Evolutionary conservation across 2,797 vertebrate genomes (phyloP), one percentile per base, ranked within the genome.

Genomic region (Ceyx erithaca): DNA sequence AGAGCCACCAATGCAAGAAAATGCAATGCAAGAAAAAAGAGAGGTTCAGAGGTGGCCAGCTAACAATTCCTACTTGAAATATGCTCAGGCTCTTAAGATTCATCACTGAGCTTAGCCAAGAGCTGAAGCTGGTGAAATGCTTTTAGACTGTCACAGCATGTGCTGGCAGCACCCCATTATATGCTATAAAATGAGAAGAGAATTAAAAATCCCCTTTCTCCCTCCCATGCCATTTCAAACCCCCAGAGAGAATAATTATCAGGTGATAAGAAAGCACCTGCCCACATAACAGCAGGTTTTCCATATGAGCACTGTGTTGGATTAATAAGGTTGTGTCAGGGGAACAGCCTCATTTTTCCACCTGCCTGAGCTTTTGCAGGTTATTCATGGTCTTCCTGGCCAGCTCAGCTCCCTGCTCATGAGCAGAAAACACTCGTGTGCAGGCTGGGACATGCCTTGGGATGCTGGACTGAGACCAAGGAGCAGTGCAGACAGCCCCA

Each of bases 241-340:
- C 58, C 64, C 79, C 46, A 62, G 8, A 80, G 40, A 92, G 64
- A 49, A 77, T 92, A 86, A 89, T 89, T 92, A 72, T 28, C 85
- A 93, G 89, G 80, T 90, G 92, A 77, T 84, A 80, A 92, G 80
- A 92, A 58, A 68, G 85, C 73, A 88, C 59, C 85, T 96, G 84
- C 94, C 92, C 85, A 89, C 93, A 14, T 87, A 88, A 80, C 71
- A 92, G 67, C 86, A 92, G 90, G 67, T 35, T 94, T 94, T 81
- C 75, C 90, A 73, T 30, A 49, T 40, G 71, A 92, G 61, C 45
- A 9, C 28, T 70, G 57, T 22, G 10, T 46, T 63, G 70, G 52
- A 25, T 67, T 87, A 70, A 73, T 87, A 70, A 82, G 90, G 69
- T 82, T 85, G 33, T 89, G 71, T 58, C 86, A 90, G 57, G 46